Evolutionary conservation across 2,888 invertebrate genomes (phyloP).

Genomic region (Eueremaeus valkanovi): DNA sequence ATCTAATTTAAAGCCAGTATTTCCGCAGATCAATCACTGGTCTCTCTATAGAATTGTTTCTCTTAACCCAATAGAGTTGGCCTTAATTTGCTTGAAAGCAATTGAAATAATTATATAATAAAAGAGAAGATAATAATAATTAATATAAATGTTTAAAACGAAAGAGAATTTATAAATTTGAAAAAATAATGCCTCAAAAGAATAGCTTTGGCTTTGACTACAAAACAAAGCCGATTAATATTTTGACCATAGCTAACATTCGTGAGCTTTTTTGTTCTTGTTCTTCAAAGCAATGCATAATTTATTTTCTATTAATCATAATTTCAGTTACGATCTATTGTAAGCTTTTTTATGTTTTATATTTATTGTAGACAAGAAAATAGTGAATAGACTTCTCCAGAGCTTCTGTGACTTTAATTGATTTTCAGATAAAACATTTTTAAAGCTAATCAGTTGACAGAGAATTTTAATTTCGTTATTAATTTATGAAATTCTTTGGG

Average conservation of each 20-base stretch:
- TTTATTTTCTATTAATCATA: constrained; percentile 24
- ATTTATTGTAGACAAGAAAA: too few species aligned
- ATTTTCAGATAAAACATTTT: background rate
- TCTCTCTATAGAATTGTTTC: background rate
- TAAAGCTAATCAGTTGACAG: background rate
- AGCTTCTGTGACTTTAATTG: too few species aligned
- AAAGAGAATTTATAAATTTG: constrained; percentile 11
- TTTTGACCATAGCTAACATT: constrained; percentile 18
- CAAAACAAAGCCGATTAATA: constrained; percentile 22
- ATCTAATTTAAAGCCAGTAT: constrained; percentile 4
- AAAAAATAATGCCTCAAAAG: background rate
- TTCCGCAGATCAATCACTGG: constrained; percentile 27
- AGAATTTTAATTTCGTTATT: background rate
- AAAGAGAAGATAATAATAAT: constrained; percentile 9
- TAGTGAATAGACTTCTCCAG: too few species aligned
- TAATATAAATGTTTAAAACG: constrained; percentile 15
- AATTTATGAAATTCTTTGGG: background rate
- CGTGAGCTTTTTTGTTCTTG: background rate
- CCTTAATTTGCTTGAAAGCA: constrained; percentile 17
- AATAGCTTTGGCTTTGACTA: background rate
- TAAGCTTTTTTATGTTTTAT: too few species aligned
- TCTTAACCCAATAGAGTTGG: background rate
- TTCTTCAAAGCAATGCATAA: constrained; percentile 4
- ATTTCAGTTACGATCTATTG: background rate
- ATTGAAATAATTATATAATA: background rate